phyloP scores from a whole-genome alignment of 2,113 vertebrate species.

The rabbit (Oryctolagus cuniculus) region DNA sequence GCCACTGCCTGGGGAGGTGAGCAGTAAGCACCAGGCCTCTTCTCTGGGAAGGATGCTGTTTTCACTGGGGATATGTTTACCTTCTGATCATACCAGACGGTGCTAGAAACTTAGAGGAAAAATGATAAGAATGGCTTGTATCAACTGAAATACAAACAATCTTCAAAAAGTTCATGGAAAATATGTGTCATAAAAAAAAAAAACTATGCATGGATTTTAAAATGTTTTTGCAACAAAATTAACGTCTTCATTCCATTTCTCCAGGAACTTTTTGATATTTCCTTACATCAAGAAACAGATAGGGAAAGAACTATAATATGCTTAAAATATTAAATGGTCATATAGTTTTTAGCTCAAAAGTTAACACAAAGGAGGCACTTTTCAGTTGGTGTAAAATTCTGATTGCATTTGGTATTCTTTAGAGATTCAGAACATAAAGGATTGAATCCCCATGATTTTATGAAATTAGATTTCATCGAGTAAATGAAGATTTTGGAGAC shows the following conservation, averaged over 20 bases:
- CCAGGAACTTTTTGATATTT: too few relatives aligned
- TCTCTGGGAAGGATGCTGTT: neutral
- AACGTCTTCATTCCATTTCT: too few relatives aligned
- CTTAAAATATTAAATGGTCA: neutral
- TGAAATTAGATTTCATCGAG: neutral
- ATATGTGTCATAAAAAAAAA: too few relatives aligned
- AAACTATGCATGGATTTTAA: too few relatives aligned
- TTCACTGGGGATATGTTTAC: neutral
- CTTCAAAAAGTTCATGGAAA: too few relatives aligned
- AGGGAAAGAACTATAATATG: neutral
- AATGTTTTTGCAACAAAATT: too few relatives aligned
- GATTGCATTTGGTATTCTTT: constrained; percentile 10
- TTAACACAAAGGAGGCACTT: neutral
- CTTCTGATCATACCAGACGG: neutral
- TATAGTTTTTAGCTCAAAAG: constrained; percentile 4
- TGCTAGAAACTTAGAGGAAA: neutral
- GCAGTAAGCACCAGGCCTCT: neutral
- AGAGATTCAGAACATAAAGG: neutral
- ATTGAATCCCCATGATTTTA: neutral
- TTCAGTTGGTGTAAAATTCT: constrained; percentile 5
- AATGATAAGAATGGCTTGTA: neutral
- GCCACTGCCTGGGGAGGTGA: constrained; percentile 97
- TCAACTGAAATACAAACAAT: neutral
- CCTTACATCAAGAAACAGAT: neutral
- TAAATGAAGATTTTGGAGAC: constrained; percentile 17